Evolutionary conservation across 1,140 invertebrate species (phyloP).

Genomic region (Pseudomyrmex cubaensis): DNA sequence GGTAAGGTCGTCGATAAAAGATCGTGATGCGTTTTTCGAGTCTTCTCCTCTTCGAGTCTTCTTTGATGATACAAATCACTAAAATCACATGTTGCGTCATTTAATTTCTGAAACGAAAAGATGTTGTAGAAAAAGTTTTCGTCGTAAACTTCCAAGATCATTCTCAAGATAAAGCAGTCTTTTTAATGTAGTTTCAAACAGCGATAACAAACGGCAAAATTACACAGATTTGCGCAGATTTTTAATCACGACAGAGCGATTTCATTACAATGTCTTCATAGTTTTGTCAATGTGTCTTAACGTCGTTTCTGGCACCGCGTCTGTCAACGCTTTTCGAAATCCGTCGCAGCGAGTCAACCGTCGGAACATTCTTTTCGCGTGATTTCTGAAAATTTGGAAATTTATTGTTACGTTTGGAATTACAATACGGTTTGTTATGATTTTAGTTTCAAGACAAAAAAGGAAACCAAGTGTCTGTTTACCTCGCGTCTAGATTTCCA

Average conservation of each 20-base stretch:
- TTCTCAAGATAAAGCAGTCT: constrained; percentile 43
- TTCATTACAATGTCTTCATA: constrained; percentile 86
- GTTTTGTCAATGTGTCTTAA: constrained; percentile 89
- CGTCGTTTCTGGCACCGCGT: constrained; percentile 88
- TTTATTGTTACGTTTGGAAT: background rate
- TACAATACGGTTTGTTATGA: background rate
- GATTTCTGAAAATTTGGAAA: constrained; percentile 84
- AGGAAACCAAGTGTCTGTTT: constrained; percentile 48
- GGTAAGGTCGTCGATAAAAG: constrained; percentile 38
- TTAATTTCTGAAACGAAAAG: constrained; percentile 19
- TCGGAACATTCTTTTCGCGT: constrained; percentile 89
- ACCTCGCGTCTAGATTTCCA: constrained; percentile 94
- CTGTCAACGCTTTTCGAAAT: constrained; percentile 88
- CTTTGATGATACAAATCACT: background rate
- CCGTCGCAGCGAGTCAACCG: constrained; percentile 87
- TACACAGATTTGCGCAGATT: background rate
- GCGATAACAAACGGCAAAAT: background rate
- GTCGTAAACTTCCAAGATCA: constrained; percentile 32
- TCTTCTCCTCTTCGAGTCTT: too few species aligned
- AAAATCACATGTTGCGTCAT: constrained; percentile 13
- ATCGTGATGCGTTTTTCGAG: background rate
- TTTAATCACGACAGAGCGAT: background rate
- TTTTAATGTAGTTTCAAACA: constrained; percentile 11
- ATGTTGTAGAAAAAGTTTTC: constrained; percentile 35
- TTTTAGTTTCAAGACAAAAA: background rate